Evolutionary conservation across 2,888 invertebrate species (phyloP).

Genomic region (Cephonodes hylas): DNA sequence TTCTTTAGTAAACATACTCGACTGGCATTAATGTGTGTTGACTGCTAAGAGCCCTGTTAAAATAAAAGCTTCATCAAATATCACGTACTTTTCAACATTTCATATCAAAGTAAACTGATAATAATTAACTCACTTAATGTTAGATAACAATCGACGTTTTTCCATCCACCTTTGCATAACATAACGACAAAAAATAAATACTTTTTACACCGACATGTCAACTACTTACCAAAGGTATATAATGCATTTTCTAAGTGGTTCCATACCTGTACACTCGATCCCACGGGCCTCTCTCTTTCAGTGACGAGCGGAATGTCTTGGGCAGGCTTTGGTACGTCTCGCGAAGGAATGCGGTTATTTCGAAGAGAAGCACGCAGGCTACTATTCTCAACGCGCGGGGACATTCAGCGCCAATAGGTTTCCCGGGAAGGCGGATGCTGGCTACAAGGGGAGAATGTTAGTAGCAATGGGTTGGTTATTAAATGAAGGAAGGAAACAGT

Average conservation of each 20-base stretch:
- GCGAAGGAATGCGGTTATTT: conserved; percentile 97
- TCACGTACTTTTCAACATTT: conserved; percentile 60
- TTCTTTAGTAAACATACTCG: conserved; percentile 78
- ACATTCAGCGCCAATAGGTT: conserved; percentile 89
- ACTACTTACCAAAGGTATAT: conserved; percentile 66
- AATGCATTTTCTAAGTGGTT: conserved; percentile 30
- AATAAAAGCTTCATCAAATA: conserved; percentile 77
- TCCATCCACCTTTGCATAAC: conserved; percentile 80
- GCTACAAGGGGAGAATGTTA: conserved; percentile 62
- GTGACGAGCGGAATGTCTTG: conserved; percentile 85
- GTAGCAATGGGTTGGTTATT: neutral
- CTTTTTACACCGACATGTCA: conserved; percentile 65
- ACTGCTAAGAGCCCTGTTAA: conserved; percentile 82
- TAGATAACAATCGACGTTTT: conserved; percentile 80
- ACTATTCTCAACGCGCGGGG: conserved; percentile 93
- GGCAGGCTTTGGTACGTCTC: conserved; percentile 96
- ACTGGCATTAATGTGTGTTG: conserved; percentile 82
- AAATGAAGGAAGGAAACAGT: too few species aligned
- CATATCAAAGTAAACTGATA: conserved; percentile 69
- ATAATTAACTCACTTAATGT: conserved; percentile 79
- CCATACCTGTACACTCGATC: conserved; percentile 87
- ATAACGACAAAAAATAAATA: conserved; percentile 72
- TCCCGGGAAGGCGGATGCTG: conserved; percentile 82
- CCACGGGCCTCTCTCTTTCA: conserved; percentile 92
- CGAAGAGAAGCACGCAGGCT: conserved; percentile 96